Evolutionary conservation across 2,797 vertebrate species (phyloP).

Genomic region (Thunnus albacares): DNA sequence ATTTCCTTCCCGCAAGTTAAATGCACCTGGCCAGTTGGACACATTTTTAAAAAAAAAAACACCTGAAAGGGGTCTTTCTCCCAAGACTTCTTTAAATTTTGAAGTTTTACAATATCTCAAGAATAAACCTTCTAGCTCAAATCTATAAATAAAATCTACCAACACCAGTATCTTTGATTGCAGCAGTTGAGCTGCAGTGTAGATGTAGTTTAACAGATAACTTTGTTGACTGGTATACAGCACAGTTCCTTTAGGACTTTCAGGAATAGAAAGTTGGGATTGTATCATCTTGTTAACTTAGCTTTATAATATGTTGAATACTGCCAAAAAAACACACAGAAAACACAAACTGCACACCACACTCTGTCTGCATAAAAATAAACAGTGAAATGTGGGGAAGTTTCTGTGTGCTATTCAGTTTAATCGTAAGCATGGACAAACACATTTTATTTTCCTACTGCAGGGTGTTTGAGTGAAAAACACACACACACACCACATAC

Average conservation of each 20-base stretch:
- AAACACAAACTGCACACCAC: neutral
- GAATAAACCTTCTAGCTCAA: neutral
- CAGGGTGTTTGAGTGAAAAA: slow-evolving; percentile 7
- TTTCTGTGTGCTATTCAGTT: neutral
- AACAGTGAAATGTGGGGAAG: too few species aligned
- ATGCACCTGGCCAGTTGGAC: too few species aligned
- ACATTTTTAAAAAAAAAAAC: too few species aligned
- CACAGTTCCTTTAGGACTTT: neutral
- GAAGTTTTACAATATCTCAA: neutral
- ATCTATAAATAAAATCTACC: slow-evolving; percentile 8
- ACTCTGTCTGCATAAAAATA: neutral
- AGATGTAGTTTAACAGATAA: neutral
- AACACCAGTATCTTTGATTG: neutral
- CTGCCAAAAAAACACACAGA: neutral
- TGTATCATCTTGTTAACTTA: neutral
- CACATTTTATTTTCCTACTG: slow-evolving; percentile 9
- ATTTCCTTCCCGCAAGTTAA: neutral
- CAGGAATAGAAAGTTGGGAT: neutral
- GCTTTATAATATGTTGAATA: neutral
- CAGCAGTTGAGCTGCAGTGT: neutral
- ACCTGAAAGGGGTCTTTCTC: neutral
- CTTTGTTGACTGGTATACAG: neutral
- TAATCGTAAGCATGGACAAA: neutral
- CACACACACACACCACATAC: neutral
- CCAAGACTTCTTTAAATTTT: neutral